These are phyloP conservation scores for Tragelaphus strepsiceros DNA, from an alignment of 2,113 vertebrate genomes.

Conservation along the genomic window DNA sequence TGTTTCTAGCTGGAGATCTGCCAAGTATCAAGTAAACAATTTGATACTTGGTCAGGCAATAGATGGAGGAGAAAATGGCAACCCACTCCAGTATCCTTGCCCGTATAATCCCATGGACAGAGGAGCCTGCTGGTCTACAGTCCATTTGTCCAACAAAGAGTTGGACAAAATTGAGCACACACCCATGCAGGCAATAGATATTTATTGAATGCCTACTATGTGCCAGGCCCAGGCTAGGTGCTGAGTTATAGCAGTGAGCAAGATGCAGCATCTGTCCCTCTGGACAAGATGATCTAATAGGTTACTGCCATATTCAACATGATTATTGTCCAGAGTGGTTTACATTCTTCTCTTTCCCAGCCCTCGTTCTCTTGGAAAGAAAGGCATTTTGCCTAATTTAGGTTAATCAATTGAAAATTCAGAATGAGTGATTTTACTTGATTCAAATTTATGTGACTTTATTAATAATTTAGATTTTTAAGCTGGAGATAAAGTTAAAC, in stretches of 20 bases:
- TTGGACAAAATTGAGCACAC: not conserved
- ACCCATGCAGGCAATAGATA: not conserved
- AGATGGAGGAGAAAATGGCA: not conserved
- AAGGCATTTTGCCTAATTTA: not conserved
- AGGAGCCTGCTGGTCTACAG: not conserved
- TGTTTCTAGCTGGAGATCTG: not conserved
- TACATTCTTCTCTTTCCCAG: not conserved
- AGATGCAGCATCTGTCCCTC: not conserved
- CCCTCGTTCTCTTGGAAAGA: not conserved
- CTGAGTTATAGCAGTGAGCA: not conserved
- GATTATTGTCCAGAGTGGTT: not conserved
- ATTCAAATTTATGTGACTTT: not conserved
- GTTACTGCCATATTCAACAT: not conserved
- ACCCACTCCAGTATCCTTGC: not conserved
- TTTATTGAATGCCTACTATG: not conserved
- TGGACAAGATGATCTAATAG: not conserved
- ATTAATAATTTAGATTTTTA: conserved; percentile 1
- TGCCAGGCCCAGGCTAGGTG: not conserved
- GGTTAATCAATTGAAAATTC: not conserved
- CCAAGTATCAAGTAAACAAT: not conserved
- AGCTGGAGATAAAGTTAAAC: not conserved
- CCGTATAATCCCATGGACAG: not conserved
- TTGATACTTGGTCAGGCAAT: not conserved
- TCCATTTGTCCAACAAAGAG: not conserved
- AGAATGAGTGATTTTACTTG: not conserved